Evolutionary conservation across 2,888 invertebrate species (phyloP).

Genomic region (Fabriciana adippe): DNA sequence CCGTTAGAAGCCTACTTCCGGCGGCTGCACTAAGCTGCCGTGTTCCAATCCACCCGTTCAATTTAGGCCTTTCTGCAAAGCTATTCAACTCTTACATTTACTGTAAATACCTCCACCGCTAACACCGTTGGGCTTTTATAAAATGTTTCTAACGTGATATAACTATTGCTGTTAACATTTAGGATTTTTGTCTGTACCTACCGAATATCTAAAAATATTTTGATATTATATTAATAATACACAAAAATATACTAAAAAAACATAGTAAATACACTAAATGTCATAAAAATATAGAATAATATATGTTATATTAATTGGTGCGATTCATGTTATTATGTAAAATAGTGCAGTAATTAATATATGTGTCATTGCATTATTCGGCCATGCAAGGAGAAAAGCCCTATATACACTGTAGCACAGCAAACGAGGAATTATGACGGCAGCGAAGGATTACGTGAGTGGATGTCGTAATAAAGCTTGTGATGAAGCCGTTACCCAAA

Average conservation of each 20-base stretch:
- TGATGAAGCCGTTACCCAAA: constrained; percentile 82
- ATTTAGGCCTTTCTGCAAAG: constrained; percentile 73
- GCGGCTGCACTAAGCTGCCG: constrained; percentile 78
- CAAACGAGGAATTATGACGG: constrained; percentile 82
- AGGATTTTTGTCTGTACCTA: not conserved
- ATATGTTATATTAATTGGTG: not conserved
- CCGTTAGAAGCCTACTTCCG: constrained; percentile 80
- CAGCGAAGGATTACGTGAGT: constrained; percentile 81
- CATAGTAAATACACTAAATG: too few species aligned
- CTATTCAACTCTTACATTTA: constrained; percentile 59
- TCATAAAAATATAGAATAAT: too few species aligned
- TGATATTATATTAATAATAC: not conserved
- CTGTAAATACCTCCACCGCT: constrained; percentile 53
- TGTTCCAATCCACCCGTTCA: constrained; percentile 74
- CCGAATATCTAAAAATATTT: not conserved
- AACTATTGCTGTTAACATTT: constrained; percentile 11
- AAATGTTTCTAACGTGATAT: constrained; percentile 31
- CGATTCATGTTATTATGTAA: not conserved
- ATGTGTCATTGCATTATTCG: constrained; percentile 12
- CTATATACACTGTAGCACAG: constrained; percentile 75
- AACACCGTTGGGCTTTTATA: constrained; percentile 39
- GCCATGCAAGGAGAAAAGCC: constrained; percentile 64
- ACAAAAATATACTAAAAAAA: too few species aligned
- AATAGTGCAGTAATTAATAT: not conserved
- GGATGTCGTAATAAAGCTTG: constrained; percentile 83